Percentiles rank a stretch among this genome's conserved stretches.
These are phyloP conservation scores for Sarcophilus harrisii DNA, from an alignment of 2,797 vertebrate species.

Conservation along the genomic window DNA sequence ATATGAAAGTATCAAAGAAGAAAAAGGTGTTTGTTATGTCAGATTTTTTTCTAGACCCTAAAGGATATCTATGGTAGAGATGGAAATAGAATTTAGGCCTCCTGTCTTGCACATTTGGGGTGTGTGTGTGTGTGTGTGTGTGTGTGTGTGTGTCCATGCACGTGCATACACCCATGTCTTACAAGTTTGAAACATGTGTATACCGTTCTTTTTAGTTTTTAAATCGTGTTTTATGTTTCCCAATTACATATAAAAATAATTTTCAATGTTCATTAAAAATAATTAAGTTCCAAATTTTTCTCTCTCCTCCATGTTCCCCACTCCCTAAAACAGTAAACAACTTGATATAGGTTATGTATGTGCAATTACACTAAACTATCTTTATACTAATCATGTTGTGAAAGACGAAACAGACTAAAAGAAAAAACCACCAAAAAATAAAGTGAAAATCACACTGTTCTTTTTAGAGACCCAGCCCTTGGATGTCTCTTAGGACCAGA, in stretches of 20 bases:
- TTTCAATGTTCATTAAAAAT: neutral
- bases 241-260: neutral
- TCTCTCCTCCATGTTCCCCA: neutral
- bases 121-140: neutral
- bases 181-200: neutral
- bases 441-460: neutral
- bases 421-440: neutral
- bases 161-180: neutral
- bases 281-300: neutral
- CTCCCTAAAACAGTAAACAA: neutral
- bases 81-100: neutral
- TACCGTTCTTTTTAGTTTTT: neutral
- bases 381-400: neutral
- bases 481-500: neutral
- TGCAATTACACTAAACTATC: neutral
- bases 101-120: neutral
- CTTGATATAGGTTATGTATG: neutral
- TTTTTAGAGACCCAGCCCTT: neutral
- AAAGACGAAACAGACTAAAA: neutral
- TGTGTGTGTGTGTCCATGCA: no score
- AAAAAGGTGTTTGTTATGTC: constrained; percentile 1
- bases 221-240: neutral
- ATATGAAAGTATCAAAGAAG: neutral
- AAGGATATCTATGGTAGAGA: neutral
- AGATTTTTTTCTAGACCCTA: constrained; percentile 20